Conservation (phyloP, 2,113 vertebrate genomes). For the Camelus bactrianus region DNA sequence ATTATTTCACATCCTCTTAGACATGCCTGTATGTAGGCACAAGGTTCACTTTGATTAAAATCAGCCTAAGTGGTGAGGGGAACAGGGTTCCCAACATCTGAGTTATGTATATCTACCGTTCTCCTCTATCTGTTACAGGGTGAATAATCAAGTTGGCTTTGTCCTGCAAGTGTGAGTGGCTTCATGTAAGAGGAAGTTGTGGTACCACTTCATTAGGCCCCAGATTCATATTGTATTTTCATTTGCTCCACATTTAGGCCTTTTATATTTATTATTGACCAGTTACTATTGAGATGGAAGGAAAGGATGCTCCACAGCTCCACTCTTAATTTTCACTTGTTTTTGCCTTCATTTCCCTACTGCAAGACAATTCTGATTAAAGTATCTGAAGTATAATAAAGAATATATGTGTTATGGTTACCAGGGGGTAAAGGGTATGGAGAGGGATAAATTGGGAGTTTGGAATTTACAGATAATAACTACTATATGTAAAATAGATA, state of each 20-base stretch:
- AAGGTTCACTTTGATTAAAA: neutral
- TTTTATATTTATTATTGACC: neutral
- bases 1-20: neutral
- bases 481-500: too few species aligned
- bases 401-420: too few species aligned
- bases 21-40: accelerated
- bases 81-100: neutral
- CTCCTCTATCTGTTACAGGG: neutral
- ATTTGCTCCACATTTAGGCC: neutral
- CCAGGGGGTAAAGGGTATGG: too few species aligned
- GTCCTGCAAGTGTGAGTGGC: too few species aligned
- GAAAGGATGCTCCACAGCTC: neutral
- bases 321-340: neutral
- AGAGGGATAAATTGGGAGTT: too few species aligned
- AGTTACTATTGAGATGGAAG: neutral
- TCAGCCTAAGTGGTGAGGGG: neutral
- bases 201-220: neutral
- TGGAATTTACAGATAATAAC: too few species aligned
- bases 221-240: neutral
- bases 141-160: neutral
- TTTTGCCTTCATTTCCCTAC: neutral
- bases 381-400: neutral
- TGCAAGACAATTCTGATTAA: neutral
- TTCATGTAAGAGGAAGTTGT: neutral
- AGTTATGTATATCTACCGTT: neutral